Evolutionary conservation across 1,140 invertebrate species (phyloP), one percentile per base, ranked within the genome.

Genomic region (Listronotus bonariensis): DNA sequence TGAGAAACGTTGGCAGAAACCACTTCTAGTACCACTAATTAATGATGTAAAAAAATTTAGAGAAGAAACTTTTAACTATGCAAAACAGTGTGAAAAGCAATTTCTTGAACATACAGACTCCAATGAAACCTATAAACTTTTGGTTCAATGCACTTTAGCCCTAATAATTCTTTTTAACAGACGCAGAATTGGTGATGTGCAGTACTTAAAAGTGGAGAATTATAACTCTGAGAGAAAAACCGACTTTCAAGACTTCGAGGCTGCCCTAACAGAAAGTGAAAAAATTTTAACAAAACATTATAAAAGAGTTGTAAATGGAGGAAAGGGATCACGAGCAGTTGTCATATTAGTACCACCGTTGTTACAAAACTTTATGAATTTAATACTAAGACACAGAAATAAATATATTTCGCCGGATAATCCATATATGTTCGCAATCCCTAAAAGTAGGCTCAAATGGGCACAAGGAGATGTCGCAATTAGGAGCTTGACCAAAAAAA

Each of bases 1-100:
- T 20, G 60, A 68, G 51, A 64, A 68, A 45, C 38, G 52, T 45
- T 68, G 54, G 61, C 41, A 68, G 14, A 68, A 68, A 40, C 66
- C 66, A 42, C 46, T 64, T 40, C 41, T 68, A 20, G 26, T 68
- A 38, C 66, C 61, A 15, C 34, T 68, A 32, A 54, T 68, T 15
- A 63, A 20, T 42, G 65, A 68, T 48, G 41, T 64, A 38, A 64
- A 59, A 63, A 41, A 40, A 26, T 64, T 68, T 36, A 40, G 66
- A 53, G 54, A 68, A 41, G 46, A 26, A 7, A 40, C 45, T 26
- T n/a, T 53, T n/a, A 58, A 64, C 18, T 46, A 58, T 12, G 49
- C 36, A 43, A 45, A 51, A 43, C 49, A 68, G 12, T 64, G 66
- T 32, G 15, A 34, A 43, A 41, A 26, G 11, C 32, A 55, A 57